Conservation (phyloP, 2,113 vertebrate species). For the Madoqua kirkii region DNA sequence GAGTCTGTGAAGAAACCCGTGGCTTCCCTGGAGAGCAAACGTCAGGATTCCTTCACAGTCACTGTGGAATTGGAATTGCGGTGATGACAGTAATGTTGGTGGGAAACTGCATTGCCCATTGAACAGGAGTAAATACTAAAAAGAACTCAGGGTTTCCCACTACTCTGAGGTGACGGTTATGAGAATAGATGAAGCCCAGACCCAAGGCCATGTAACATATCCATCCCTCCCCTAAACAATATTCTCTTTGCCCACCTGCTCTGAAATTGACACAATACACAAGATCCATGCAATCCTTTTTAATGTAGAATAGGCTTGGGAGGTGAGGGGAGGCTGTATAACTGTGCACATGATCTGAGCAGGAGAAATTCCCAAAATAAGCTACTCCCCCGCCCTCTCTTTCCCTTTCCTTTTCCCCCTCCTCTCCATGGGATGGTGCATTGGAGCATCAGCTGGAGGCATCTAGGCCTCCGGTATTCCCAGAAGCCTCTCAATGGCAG, state of each 20-base stretch:
- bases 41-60: background rate
- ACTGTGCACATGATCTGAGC: background rate
- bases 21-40: background rate
- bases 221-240: background rate
- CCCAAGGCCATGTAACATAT: background rate
- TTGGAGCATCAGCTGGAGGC: background rate
- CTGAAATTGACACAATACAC: background rate
- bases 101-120: background rate
- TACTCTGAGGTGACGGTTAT: background rate
- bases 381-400: background rate
- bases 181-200: background rate
- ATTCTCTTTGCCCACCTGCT: background rate
- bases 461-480: background rate
- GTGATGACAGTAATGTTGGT: background rate
- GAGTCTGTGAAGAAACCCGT: background rate
- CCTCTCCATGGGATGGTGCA: background rate
- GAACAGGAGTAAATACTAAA: background rate
- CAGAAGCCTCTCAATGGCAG: background rate
- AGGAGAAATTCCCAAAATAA: conserved; percentile 59
- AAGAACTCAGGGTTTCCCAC: background rate
- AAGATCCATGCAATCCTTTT: conserved; percentile 53
- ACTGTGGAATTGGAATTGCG: too few relatives aligned
- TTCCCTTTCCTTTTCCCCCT: background rate
- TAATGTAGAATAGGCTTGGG: conserved; percentile 56
- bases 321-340: background rate